Conservation (phyloP, 2,888 invertebrate species). For the Pelosia muscerda region DNA sequence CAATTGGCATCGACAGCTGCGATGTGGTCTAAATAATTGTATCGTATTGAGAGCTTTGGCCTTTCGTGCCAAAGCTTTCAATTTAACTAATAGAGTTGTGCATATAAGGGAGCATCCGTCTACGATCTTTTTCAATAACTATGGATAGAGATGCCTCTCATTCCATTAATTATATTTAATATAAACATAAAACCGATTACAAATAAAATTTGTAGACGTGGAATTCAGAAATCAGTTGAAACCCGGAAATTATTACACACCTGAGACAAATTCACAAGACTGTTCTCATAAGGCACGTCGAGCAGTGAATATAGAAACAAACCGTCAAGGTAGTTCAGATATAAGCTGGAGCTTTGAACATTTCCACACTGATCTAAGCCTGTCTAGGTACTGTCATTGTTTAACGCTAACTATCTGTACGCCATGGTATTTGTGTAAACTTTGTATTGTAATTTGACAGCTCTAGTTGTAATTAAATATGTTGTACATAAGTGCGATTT, state of each 20-base stretch:
- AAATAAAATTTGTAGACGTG: not conserved
- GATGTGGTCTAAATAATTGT: not conserved
- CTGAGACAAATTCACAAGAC: not conserved
- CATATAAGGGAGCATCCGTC: not conserved
- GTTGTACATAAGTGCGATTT: too few relatives aligned
- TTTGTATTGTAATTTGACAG: too few relatives aligned
- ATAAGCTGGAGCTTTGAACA: constrained; percentile 2
- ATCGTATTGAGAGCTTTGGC: too few relatives aligned
- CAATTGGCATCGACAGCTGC: not conserved
- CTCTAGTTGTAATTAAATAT: too few relatives aligned
- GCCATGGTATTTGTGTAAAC: too few relatives aligned
- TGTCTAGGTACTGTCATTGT: constrained; percentile 7
- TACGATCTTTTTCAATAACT: constrained; percentile 7
- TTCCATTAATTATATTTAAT: constrained; percentile 13
- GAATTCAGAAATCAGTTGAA: too few relatives aligned
- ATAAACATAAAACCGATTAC: constrained; percentile 19
- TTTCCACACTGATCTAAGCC: constrained; percentile 7
- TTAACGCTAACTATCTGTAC: not conserved
- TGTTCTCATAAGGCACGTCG: constrained; percentile 15
- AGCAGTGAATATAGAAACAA: not conserved
- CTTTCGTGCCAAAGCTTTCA: not conserved
- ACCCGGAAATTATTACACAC: too few relatives aligned
- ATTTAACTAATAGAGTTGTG: not conserved
- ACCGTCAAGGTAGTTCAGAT: not conserved
- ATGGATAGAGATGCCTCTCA: constrained; percentile 11